Evolutionary conservation across 1,140 invertebrate genomes (phyloP), one percentile per base, ranked within the genome.

Genomic region (Drosophila seguyi): DNA sequence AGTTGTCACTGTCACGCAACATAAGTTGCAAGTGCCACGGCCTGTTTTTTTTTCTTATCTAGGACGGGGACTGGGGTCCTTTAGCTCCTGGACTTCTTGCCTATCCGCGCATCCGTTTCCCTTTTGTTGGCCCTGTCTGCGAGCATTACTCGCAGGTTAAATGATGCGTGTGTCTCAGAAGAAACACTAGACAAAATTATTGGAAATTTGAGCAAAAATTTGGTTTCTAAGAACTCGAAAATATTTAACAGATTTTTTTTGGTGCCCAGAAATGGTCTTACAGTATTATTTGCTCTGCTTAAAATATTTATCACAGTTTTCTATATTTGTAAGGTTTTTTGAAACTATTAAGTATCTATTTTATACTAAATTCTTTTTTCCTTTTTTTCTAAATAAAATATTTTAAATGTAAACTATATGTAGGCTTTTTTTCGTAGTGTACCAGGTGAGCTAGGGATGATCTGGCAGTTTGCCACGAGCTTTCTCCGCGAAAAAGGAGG

Each of bases 1-100:
- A 90, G 85, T 90, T 90, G 86, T 90, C 85, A 90, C 85, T 90
- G 85, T 90, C 85, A 90, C 85, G 85, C 86, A 90, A 90, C 85
- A 90, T 90, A 90, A 90, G 85, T 90, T 90, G 85, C 78, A 62
- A 84, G 84, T 78, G 75, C 53, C 55, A 57, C 48, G 29, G 55
- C 67, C 59, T 60, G 36, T 55, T 52, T 38, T 34, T 39, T 29
- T 36, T 20, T 48, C 11, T 18, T 13, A 11, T 11, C 48, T 50
- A 31, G 27, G 6, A 50, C 3, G 3, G 13, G 25, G 2, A 1
- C 7, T 16, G 56, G 45, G 50, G 60, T 38, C 34, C 34, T 39
- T 25, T 20, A 5, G 25, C 14, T 22, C 11, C 36, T 48, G 66
- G 52, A 72, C 36, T 27, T 41, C 27, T 57, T 58, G 25, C 44